Evolutionary conservation across 1,140 invertebrate genomes (phyloP).

Genomic region (Choristoneura fumiferana): DNA sequence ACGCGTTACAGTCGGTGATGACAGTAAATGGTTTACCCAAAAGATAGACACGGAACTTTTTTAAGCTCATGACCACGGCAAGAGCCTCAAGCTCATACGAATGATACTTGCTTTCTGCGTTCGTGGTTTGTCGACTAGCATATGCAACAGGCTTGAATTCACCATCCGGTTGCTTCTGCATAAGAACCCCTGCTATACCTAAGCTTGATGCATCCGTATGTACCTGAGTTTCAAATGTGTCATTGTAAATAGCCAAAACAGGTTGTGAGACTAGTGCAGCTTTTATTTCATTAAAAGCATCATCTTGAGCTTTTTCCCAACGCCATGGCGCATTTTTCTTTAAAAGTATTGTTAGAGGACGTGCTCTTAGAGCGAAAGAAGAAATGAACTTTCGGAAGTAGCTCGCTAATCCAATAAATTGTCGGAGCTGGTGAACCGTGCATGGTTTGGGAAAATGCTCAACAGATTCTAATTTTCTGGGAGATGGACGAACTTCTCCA

Average conservation of each 20-base stretch:
- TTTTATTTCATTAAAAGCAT: not conserved
- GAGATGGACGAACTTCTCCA: not conserved
- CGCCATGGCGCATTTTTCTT: conserved; percentile 27
- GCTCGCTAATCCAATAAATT: not conserved
- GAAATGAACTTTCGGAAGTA: not conserved
- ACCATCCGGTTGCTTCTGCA: conserved; percentile 31
- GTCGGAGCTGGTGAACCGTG: not conserved
- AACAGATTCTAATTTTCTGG: not conserved
- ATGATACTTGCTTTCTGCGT: conserved; percentile 42
- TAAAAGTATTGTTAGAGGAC: conserved; percentile 35
- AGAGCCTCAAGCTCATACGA: conserved; percentile 53
- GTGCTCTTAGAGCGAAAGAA: conserved; percentile 22
- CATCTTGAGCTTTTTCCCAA: not conserved
- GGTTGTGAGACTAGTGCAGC: conserved; percentile 24
- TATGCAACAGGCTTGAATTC: conserved; percentile 25
- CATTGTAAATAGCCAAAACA: conserved; percentile 32
- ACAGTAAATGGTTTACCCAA: conserved; percentile 38
- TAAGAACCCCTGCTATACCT: conserved; percentile 29
- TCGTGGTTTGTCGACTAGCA: conserved; percentile 38
- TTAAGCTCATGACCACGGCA: conserved; percentile 31
- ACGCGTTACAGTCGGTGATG: conserved; percentile 42
- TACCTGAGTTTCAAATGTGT: conserved; percentile 21
- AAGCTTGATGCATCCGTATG: conserved; percentile 30
- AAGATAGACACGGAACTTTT: conserved; percentile 36
- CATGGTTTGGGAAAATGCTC: not conserved